Base-by-base conservation (phyloP, 2,888 invertebrate species). In the Belgica antarctica region DNA sequence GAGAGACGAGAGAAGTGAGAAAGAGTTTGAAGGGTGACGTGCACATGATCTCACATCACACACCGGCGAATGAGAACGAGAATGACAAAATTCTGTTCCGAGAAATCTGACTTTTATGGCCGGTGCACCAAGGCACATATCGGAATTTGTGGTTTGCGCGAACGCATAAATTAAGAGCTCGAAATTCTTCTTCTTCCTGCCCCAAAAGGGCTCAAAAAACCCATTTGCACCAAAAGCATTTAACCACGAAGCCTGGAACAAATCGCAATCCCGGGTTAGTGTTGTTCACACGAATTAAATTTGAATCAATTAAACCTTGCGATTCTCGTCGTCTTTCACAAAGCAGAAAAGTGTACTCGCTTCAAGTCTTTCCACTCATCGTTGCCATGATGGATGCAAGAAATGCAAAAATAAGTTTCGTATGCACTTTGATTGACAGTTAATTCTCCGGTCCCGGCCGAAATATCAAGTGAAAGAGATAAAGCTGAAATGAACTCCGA, bases 61-160 rank as follows among this genome's bases (percentile, higher is more conserved):
- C n/a, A 31, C 25, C 17, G 62, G n/a, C 46, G 15, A n/a, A 15
- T 15, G 8, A 46, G 8, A 46, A 62, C 19, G 25, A 25, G 19
- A 59, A 59, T 59, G 25, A 59, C 59, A 59, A 28, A 25, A 27
- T 27, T 25, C 27, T 19, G 8, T 62, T 62, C 28, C 62, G 27
- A n/a, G 62, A 62, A 62, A 31, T 62, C 17, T 31, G 15, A 17
- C 28, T 34, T 62, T 27, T 59, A 59, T 59, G 10, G 24, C 46
- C 34, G 12, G 24, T 52, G 52, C 52, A 52, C 22, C 19, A 19
- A 52, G 17, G 28, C 28, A 27, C 19, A 19, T 62, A 62, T 62
- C 62, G 62, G 62, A 62, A 62, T 62, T 62, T 62, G 62, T 62
- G 62, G 62, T 62, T 62, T 62, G 34, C 31, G 27, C 22, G 62